These are phyloP conservation scores for Netelia melanura DNA, from an alignment of 2,888 invertebrate species.

Conservation along the genomic window DNA sequence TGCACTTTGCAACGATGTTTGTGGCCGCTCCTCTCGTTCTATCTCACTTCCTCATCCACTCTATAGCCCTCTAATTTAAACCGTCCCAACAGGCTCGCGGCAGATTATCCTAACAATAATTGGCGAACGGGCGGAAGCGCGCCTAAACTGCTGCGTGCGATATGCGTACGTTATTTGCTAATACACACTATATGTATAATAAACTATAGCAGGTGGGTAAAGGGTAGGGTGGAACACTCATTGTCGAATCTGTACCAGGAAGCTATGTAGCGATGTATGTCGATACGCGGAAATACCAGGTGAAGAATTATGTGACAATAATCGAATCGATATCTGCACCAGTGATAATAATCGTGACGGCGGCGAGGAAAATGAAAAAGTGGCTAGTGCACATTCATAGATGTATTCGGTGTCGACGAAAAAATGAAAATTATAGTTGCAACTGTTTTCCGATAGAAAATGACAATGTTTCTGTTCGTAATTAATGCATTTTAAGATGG, in stretches of 20 bases:
- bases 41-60: constrained; percentile 60
- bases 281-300: constrained; percentile 43
- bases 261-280: constrained; percentile 36
- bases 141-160: constrained; percentile 68
- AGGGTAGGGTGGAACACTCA: constrained; percentile 52
- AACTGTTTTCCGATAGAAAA: too few relatives aligned
- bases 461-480: too few relatives aligned
- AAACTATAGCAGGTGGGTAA: constrained; percentile 58
- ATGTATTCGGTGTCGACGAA: background rate
- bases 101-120: constrained; percentile 83
- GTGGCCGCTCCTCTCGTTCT: constrained; percentile 72
- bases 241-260: constrained; percentile 64
- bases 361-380: background rate
- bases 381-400: background rate
- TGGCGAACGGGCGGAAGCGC: constrained; percentile 71
- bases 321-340: constrained; percentile 62
- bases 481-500: too few relatives aligned
- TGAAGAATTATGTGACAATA: constrained; percentile 70
- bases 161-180: constrained; percentile 63
- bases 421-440: background rate
- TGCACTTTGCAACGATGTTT: constrained; percentile 76
- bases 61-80: constrained; percentile 79
- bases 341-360: constrained; percentile 62
- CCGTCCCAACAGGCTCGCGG: constrained; percentile 81
- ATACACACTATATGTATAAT: constrained; percentile 59